phyloP scores from a whole-genome alignment of 2,113 vertebrate genomes.

The Crotalus helleri region DNA sequence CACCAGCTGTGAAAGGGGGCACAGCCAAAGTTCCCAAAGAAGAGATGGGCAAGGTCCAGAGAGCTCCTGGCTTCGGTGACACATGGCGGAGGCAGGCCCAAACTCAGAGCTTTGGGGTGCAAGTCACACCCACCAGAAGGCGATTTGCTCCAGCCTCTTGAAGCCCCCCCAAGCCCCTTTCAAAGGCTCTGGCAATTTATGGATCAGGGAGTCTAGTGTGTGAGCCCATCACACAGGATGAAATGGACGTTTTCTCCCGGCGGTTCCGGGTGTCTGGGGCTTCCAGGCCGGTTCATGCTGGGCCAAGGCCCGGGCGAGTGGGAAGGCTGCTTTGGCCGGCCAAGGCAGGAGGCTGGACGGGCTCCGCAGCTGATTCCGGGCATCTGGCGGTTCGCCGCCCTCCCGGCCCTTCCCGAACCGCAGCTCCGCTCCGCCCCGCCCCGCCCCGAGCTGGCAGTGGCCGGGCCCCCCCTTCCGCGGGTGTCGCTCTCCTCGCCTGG shows the following conservation, averaged over 20 bases:
- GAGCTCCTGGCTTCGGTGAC: neutral
- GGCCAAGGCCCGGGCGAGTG: neutral
- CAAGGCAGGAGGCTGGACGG: neutral
- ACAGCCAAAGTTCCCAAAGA: neutral
- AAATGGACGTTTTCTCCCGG: neutral
- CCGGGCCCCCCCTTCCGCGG: neutral
- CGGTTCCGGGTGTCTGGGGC: neutral
- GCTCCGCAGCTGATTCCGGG: neutral
- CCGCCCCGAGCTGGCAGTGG: no score
- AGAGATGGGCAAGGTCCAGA: neutral
- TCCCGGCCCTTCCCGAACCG: no score
- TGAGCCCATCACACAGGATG: neutral
- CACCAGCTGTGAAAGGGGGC: neutral
- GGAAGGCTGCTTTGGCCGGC: neutral
- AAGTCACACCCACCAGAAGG: neutral
- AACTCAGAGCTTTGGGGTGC: neutral
- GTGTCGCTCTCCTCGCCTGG: neutral
- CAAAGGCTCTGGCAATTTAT: no score
- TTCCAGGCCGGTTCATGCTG: neutral
- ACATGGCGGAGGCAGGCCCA: neutral
- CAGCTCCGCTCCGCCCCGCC: no score
- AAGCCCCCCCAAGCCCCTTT: neutral
- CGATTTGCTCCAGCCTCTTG: neutral
- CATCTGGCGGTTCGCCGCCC: neutral
- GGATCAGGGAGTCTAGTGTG: no score